Evolutionary conservation across 2,888 invertebrate species (phyloP).

Genomic region (Eurois occulta): DNA sequence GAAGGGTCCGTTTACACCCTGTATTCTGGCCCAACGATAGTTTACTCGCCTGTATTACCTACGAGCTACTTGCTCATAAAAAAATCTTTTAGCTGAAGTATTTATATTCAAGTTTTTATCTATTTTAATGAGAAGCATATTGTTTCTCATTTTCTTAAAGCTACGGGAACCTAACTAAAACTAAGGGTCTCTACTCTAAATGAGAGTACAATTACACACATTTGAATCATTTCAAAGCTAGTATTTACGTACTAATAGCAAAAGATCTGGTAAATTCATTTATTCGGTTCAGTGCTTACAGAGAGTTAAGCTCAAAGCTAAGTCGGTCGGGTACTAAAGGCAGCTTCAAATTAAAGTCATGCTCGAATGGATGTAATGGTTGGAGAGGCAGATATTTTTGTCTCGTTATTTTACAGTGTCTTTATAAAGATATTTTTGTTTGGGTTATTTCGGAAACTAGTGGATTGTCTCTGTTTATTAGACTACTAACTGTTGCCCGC

Average conservation of each 20-base stretch:
- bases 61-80: no score
- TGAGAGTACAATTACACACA: constrained; percentile 19
- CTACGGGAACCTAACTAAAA: neutral
- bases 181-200: neutral
- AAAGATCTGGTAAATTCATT: constrained; percentile 40
- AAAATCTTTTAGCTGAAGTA: neutral
- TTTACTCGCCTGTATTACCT: neutral
- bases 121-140: neutral
- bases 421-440: neutral
- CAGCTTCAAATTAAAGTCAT: constrained; percentile 49
- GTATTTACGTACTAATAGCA: constrained; percentile 23
- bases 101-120: neutral
- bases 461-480: neutral
- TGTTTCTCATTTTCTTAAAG: neutral
- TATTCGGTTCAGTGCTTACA: constrained; percentile 40
- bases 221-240: constrained; percentile 30
- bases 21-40: neutral
- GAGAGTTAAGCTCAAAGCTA: constrained; percentile 36
- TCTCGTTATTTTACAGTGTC: constrained; percentile 11
- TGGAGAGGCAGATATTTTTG: constrained; percentile 3
- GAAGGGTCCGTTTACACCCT: no score
- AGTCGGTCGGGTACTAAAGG: constrained; percentile 4
- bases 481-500: neutral
- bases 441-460: neutral
- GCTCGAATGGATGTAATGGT: constrained; percentile 24